A percentile compares a stretch with the other conserved stretches of the same genome.
Conservation (phyloP, 2,797 vertebrate genomes). For the Characodon lateralis region DNA sequence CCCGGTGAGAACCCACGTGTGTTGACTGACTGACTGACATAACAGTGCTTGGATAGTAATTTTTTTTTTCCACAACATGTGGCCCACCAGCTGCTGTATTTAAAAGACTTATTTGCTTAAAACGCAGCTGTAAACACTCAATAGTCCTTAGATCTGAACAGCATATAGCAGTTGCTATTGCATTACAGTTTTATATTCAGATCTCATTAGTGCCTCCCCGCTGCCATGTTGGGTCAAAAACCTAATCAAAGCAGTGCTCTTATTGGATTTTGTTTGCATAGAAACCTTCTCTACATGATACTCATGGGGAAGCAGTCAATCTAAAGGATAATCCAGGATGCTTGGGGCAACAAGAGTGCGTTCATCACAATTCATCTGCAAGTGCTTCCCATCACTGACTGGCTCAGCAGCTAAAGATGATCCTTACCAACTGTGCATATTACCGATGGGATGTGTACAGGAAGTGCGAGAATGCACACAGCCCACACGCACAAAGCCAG, state of each 20-base stretch:
- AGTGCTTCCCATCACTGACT: conserved; percentile 66
- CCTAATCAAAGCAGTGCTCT: conserved; percentile 29
- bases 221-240: not conserved
- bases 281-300: conserved; percentile 54
- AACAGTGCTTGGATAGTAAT: too few species aligned
- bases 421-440: conserved; percentile 63
- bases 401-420: conserved; percentile 68
- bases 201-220: not conserved
- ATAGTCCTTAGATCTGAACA: too few species aligned
- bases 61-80: too few species aligned
- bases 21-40: too few species aligned
- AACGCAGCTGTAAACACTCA: not conserved
- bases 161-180: not conserved
- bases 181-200: not conserved
- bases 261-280: conserved; percentile 47
- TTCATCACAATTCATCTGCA: conserved; percentile 75
- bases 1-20: too few species aligned
- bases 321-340: conserved; percentile 72
- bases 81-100: not conserved
- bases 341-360: conserved; percentile 65
- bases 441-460: conserved; percentile 27
- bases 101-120: too few species aligned
- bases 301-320: conserved; percentile 69
- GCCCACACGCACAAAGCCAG: conserved; percentile 52
- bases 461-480: conserved; percentile 6